phyloP scores from a whole-genome alignment of 2,888 invertebrate species.

The Bombyx huttoni region DNA sequence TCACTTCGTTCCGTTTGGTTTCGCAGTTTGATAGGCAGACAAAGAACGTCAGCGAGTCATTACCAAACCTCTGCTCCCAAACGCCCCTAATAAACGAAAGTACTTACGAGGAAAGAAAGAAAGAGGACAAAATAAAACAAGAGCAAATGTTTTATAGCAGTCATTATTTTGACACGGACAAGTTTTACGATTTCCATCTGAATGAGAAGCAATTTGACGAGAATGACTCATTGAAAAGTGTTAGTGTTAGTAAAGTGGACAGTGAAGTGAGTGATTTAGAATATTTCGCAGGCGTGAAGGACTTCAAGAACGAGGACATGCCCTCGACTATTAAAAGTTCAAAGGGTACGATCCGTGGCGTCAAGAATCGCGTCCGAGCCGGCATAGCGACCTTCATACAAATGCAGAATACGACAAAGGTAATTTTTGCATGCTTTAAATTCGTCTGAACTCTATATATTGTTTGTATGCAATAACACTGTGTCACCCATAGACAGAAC shows the following conservation, averaged over 20 bases:
- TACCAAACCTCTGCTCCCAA: slow-evolving; percentile 38
- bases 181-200: slow-evolving; percentile 86
- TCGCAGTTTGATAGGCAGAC: slow-evolving; percentile 59
- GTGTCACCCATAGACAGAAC: too few species aligned
- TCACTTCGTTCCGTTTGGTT: slow-evolving; percentile 68
- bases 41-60: slow-evolving; percentile 39
- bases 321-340: slow-evolving; percentile 89
- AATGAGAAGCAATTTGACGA: slow-evolving; percentile 78
- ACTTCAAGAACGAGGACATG: slow-evolving; percentile 74
- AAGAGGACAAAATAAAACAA: slow-evolving; percentile 62
- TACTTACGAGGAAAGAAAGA: slow-evolving; percentile 77
- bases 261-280: slow-evolving; percentile 72
- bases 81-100: slow-evolving; percentile 74
- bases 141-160: slow-evolving; percentile 59
- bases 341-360: slow-evolving; percentile 93
- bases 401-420: slow-evolving; percentile 85
- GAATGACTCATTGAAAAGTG: slow-evolving; percentile 49
- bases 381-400: slow-evolving; percentile 96
- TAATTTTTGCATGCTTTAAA: slow-evolving; percentile 50
- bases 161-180: slow-evolving; percentile 81
- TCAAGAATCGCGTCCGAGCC: slow-evolving; percentile 93
- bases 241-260: slow-evolving; percentile 54
- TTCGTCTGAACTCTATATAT: neutral
- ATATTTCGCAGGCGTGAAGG: slow-evolving; percentile 85
- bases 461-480: slow-evolving; percentile 2